phyloP scores from a whole-genome alignment of 2,113 vertebrate species.

The Limanda limanda region DNA sequence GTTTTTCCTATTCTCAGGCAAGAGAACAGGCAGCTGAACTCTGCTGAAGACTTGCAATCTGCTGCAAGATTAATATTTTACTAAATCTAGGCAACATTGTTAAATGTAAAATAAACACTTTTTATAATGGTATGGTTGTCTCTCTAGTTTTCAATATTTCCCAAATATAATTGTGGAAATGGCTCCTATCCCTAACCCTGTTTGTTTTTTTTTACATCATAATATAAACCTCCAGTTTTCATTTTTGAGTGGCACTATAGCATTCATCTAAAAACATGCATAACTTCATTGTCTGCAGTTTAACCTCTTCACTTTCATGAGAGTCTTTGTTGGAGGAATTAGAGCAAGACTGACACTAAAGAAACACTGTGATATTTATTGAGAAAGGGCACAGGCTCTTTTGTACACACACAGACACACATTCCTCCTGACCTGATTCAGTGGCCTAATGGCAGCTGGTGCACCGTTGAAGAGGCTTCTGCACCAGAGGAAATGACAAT shows the following conservation, averaged over 20 bases:
- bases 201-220: too few species aligned
- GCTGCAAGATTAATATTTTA: not conserved
- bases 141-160: too few species aligned
- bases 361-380: not conserved
- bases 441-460: slow-evolving; percentile 1
- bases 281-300: too few species aligned
- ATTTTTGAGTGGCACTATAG: too few species aligned
- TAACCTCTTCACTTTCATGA: not conserved
- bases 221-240: too few species aligned
- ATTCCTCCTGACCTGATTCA: not conserved
- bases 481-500: not conserved
- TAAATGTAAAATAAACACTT: too few species aligned
- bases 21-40: not conserved
- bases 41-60: not conserved
- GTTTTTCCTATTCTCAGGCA: not conserved
- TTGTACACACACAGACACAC: not conserved
- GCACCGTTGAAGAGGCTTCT: not conserved
- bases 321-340: not conserved
- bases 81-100: too few species aligned
- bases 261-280: too few species aligned
- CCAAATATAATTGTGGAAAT: too few species aligned
- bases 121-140: too few species aligned
- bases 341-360: not conserved
- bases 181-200: too few species aligned
- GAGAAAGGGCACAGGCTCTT: not conserved